Evolutionary conservation across 2,888 invertebrate species (phyloP).

Genomic region (Drosophila stalkeri): DNA sequence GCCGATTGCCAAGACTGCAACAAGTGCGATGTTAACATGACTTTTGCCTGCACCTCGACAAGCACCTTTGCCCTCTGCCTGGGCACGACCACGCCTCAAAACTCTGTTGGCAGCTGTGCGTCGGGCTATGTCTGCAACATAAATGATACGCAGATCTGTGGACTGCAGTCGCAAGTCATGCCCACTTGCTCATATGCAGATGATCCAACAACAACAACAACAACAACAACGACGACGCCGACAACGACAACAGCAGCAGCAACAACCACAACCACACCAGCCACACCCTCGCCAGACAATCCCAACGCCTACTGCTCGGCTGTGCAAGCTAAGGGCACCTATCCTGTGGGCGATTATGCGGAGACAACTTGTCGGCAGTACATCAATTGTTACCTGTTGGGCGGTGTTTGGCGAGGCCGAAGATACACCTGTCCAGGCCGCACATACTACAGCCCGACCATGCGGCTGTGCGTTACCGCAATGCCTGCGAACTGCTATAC

Average conservation of each 20-base stretch:
- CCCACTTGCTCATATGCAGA: constrained; percentile 67
- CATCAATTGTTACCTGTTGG: constrained; percentile 59
- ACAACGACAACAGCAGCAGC: constrained; percentile 17
- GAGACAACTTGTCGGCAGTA: constrained; percentile 76
- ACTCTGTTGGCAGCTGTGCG: constrained; percentile 62
- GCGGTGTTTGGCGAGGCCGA: constrained; percentile 66
- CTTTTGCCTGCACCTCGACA: constrained; percentile 77
- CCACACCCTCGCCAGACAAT: constrained; percentile 42
- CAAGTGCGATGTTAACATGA: constrained; percentile 62
- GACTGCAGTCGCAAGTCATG: constrained; percentile 26
- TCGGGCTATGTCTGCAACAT: constrained; percentile 72
- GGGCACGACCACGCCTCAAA: constrained; percentile 57
- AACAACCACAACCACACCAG: constrained; percentile 27
- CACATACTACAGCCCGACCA: constrained; percentile 60
- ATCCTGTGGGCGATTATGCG: constrained; percentile 60
- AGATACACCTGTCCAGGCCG: constrained; percentile 70
- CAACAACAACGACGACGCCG: constrained; percentile 11
- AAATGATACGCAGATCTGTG: constrained; percentile 58
- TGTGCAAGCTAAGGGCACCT: constrained; percentile 47
- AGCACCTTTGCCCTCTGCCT: constrained; percentile 73
- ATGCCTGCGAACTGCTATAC: constrained; percentile 47
- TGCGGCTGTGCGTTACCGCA: constrained; percentile 42
- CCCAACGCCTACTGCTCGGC: constrained; percentile 58
- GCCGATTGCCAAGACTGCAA: constrained; percentile 73
- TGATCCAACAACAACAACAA: constrained; percentile 31